Evolutionary conservation across 2,888 invertebrate species (phyloP).

Genomic region (Harpalus rufipes): DNA sequence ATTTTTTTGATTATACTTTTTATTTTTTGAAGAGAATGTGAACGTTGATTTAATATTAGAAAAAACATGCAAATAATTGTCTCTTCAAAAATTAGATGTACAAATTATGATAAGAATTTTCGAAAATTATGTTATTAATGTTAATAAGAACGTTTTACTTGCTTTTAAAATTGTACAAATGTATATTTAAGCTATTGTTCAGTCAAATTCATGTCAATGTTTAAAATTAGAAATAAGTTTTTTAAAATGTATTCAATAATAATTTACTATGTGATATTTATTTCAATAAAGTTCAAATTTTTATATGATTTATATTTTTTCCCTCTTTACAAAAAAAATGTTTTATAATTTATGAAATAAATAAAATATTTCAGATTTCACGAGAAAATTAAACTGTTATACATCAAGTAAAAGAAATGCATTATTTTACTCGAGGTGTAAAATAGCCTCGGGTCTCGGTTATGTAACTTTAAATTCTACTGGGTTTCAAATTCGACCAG

Average conservation of each 20-base stretch:
- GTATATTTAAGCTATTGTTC: conserved; percentile 59
- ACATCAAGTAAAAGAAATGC: too few species aligned
- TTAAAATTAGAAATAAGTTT: conserved; percentile 63
- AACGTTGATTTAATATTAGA: conserved; percentile 7
- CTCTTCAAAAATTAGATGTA: conserved; percentile 46
- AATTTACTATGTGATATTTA: conserved; percentile 66
- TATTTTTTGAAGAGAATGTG: conserved; percentile 23
- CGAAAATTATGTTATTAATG: conserved; percentile 61
- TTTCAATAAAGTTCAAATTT: conserved; percentile 65
- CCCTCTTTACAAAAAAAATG: background rate
- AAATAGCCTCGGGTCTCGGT: too few species aligned
- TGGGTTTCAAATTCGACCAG: too few species aligned
- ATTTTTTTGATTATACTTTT: conserved; percentile 66
- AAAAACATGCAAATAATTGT: conserved; percentile 18
- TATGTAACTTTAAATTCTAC: too few species aligned
- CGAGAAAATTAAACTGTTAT: too few species aligned
- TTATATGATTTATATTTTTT: conserved; percentile 44
- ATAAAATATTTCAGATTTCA: too few species aligned
- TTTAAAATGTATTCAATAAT: conserved; percentile 67
- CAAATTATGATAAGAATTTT: conserved; percentile 51
- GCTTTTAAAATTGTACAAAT: conserved; percentile 65
- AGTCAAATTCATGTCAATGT: conserved; percentile 56
- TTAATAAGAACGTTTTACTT: conserved; percentile 53
- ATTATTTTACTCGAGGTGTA: too few species aligned
- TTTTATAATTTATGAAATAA: too few species aligned